phyloP scores from a whole-genome alignment of 2,888 invertebrate species.

The Stegophylla sp. region DNA sequence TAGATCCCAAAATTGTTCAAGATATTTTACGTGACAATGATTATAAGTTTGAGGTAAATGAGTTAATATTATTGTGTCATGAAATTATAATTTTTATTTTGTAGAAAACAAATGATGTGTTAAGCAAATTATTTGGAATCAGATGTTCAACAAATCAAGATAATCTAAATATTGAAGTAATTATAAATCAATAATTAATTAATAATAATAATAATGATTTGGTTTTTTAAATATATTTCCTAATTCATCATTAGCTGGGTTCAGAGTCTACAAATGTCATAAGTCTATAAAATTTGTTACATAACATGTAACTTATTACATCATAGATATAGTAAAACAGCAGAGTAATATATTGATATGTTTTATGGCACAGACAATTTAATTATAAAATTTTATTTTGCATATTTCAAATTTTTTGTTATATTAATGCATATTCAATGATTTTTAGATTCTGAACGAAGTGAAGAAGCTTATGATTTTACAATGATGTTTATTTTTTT shows the following conservation, averaged over 20 bases:
- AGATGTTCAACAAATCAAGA: conserved; percentile 5
- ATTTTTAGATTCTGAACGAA: too few species aligned
- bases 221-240: not conserved
- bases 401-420: too few species aligned
- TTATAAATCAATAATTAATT: not conserved
- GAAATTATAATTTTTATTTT: not conserved
- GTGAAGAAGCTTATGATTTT: too few species aligned
- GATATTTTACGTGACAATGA: conserved; percentile 4
- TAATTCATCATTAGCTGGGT: not conserved
- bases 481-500: too few species aligned
- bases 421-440: too few species aligned
- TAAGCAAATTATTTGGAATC: not conserved
- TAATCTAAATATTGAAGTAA: not conserved
- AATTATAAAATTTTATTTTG: too few species aligned
- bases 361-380: too few species aligned
- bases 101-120: conserved; percentile 23
- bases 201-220: not conserved
- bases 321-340: too few species aligned
- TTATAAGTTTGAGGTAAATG: conserved; percentile 42
- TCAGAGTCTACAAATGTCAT: too few species aligned
- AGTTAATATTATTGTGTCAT: not conserved
- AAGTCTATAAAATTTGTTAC: too few species aligned
- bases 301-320: too few species aligned
- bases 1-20: conserved; percentile 3
- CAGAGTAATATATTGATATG: too few species aligned